Percentiles rank a stretch among this genome's conserved stretches.
phyloP scores from a whole-genome alignment of 1,140 invertebrate species.

The Brachionus koreanus region DNA sequence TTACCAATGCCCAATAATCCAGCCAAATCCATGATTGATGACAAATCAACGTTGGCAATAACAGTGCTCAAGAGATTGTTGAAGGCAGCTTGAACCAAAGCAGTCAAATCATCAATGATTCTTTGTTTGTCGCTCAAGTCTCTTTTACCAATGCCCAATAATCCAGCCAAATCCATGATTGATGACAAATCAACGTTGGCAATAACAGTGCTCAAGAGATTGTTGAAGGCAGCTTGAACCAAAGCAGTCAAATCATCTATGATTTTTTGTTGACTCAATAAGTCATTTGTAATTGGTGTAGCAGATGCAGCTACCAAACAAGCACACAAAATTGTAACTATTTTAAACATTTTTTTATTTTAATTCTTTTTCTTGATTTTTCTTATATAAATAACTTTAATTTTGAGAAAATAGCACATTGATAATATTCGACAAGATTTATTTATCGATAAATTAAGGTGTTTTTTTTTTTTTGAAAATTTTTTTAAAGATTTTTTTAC shows the following conservation, averaged over 20 bases:
- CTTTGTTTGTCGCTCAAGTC: neutral
- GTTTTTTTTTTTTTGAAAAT: neutral
- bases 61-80: neutral
- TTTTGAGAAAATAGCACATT: neutral
- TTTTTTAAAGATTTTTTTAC: too few relatives aligned
- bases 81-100: neutral
- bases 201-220: neutral
- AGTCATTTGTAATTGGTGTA: neutral
- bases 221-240: neutral
- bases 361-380: neutral
- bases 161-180: neutral
- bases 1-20: neutral
- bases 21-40: neutral
- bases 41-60: neutral
- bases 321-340: neutral
- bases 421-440: too few relatives aligned
- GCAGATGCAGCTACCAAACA: constrained; percentile 10
- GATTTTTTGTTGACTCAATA: neutral
- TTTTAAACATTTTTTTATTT: constrained; percentile 23
- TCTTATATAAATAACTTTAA: neutral
- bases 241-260: neutral
- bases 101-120: neutral
- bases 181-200: constrained; percentile 21
- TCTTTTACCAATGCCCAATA: neutral
- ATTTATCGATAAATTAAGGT: neutral